A percentile compares a stretch with the other conserved stretches of the same genome.
phyloP scores from a whole-genome alignment of 2,797 vertebrate genomes.

The Selene dorsalis region DNA sequence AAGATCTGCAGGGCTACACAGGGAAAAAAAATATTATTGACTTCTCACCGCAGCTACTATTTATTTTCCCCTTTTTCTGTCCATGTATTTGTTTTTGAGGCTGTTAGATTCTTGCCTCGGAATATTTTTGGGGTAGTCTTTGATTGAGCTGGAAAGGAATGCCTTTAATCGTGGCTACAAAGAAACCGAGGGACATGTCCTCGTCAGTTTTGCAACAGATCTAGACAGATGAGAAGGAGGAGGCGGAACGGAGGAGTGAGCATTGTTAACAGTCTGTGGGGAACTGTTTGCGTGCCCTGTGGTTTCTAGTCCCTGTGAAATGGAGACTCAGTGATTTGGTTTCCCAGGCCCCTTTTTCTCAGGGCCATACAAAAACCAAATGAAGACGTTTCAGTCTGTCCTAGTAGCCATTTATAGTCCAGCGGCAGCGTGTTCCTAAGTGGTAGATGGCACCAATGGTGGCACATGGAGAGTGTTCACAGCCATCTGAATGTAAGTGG shows the following conservation, averaged over 20 bases:
- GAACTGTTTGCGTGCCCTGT: conserved; percentile 79
- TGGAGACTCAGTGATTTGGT: conserved; percentile 77
- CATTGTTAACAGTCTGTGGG: conserved; percentile 84
- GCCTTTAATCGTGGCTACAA: conserved; percentile 84
- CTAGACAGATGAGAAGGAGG: conserved; percentile 76
- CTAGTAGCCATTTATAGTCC: conserved; percentile 69
- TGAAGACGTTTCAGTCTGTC: conserved; percentile 73
- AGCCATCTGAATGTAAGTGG: conserved; percentile 69
- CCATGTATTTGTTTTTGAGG: conserved; percentile 81
- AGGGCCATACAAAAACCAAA: conserved; percentile 71
- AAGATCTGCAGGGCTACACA: conserved; percentile 73
- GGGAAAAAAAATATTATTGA: conserved; percentile 77
- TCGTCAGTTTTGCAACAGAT: conserved; percentile 75
- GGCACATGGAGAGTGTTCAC: conserved; percentile 66
- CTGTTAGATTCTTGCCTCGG: conserved; percentile 75
- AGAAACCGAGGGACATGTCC: conserved; percentile 79
- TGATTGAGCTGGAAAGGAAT: conserved; percentile 82
- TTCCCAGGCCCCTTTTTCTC: conserved; percentile 78
- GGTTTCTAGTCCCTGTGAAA: conserved; percentile 81
- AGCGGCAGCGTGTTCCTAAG: conserved; percentile 38
- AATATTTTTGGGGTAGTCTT: conserved; percentile 82
- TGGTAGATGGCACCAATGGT: conserved; percentile 61
- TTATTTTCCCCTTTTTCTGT: conserved; percentile 76
- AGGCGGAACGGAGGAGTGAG: conserved; percentile 71
- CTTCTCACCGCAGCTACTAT: conserved; percentile 82